phyloP scores from a whole-genome alignment of 2,113 vertebrate genomes.

The Caranx melampygus region DNA sequence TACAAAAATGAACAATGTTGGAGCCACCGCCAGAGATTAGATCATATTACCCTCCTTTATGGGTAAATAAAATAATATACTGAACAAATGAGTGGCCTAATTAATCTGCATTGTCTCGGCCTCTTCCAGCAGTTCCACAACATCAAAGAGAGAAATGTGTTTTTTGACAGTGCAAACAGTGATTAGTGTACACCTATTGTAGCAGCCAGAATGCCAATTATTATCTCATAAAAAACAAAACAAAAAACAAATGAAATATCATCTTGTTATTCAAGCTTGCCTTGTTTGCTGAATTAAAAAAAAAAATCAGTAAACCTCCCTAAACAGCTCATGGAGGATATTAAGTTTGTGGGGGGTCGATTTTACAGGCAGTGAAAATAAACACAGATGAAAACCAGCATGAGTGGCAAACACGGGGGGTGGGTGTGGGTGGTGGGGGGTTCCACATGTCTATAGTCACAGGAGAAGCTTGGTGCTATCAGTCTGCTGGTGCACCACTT shows the following conservation, averaged over 20 bases:
- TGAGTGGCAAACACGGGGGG: background rate
- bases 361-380: background rate
- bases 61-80: conserved; percentile 6
- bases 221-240: conserved; percentile 11
- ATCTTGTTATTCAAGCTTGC: conserved; percentile 14
- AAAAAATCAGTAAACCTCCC: background rate
- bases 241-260: background rate
- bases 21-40: conserved; percentile 8
- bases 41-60: conserved; percentile 19
- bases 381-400: background rate
- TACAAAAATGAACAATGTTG: conserved; percentile 21
- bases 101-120: conserved; percentile 18
- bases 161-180: background rate
- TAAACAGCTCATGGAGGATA: background rate
- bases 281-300: background rate
- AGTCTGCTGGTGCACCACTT: background rate
- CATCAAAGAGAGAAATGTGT: background rate
- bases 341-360: background rate
- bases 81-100: conserved; percentile 3
- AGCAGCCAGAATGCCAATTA: conserved; percentile 8
- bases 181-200: conserved; percentile 9
- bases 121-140: background rate
- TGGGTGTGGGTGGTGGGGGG: background rate
- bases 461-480: background rate
- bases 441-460: background rate